A percentile compares a stretch with the other conserved stretches of the same genome.
Conservation (phyloP, 2,888 invertebrate species). For the Trilocha varians region DNA sequence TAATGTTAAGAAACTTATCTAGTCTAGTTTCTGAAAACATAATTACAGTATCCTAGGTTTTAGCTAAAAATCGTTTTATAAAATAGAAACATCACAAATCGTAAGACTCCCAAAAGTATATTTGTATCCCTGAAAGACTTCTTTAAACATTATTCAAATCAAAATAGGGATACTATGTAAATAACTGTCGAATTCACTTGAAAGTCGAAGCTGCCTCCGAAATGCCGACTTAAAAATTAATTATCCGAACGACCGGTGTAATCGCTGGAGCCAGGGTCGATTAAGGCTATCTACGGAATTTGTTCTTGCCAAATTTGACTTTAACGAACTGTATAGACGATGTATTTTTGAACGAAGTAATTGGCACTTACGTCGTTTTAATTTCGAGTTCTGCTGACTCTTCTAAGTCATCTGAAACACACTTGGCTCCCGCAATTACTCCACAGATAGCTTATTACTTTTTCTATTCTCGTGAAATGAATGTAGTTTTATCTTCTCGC, state of each 20-base stretch:
- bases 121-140: too few relatives aligned
- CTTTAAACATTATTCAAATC: not conserved
- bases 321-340: slow-evolving; percentile 30
- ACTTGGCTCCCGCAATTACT: slow-evolving; percentile 45
- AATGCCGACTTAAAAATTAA: slow-evolving; percentile 72
- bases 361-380: slow-evolving; percentile 37
- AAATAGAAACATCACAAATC: too few relatives aligned
- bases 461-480: slow-evolving; percentile 50
- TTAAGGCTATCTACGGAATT: slow-evolving; percentile 41
- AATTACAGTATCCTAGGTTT: too few relatives aligned
- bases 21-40: too few relatives aligned
- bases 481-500: too few relatives aligned
- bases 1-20: too few relatives aligned
- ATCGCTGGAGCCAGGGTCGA: slow-evolving; percentile 55
- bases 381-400: slow-evolving; percentile 32
- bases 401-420: slow-evolving; percentile 42
- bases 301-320: slow-evolving; percentile 43
- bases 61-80: too few relatives aligned
- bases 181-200: slow-evolving; percentile 56
- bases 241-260: slow-evolving; percentile 71
- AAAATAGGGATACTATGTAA: slow-evolving; percentile 33
- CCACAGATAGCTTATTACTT: slow-evolving; percentile 43
- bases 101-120: too few relatives aligned
- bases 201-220: slow-evolving; percentile 50
- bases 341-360: slow-evolving; percentile 27